Evolutionary conservation across 2,888 invertebrate genomes (phyloP).

Genomic region (Caenorhabditis zanzibari): DNA sequence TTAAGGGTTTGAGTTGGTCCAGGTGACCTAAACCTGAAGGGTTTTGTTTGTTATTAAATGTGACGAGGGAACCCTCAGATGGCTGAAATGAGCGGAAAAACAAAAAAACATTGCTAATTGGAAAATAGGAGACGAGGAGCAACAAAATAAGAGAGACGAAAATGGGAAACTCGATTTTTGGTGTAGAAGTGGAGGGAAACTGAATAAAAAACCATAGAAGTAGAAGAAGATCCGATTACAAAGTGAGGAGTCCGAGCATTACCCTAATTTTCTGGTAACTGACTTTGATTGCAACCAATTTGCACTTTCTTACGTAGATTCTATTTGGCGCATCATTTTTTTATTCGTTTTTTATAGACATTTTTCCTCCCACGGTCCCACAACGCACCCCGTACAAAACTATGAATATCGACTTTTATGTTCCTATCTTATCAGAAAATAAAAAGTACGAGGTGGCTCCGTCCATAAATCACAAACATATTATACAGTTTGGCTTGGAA

Average conservation of each 20-base stretch:
- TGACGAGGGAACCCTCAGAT: conserved; percentile 10
- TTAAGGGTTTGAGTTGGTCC: conserved; percentile 25
- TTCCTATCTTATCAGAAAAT: neutral
- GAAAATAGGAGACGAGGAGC: neutral
- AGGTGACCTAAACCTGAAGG: conserved; percentile 24
- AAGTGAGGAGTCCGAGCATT: conserved; percentile 2
- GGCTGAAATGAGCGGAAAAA: neutral
- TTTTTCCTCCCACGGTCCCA: neutral
- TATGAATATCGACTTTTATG: neutral
- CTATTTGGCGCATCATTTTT: neutral
- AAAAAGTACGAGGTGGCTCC: neutral
- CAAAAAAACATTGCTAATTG: conserved; percentile 8
- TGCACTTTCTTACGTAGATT: neutral
- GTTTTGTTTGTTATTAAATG: conserved; percentile 40
- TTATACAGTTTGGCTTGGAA: conserved; percentile 22
- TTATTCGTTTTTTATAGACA: neutral
- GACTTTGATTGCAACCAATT: neutral
- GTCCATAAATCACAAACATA: neutral
- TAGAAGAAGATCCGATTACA: conserved; percentile 48
- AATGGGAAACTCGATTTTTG: conserved; percentile 26
- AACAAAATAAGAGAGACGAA: conserved; percentile 4
- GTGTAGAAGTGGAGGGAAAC: conserved; percentile 22
- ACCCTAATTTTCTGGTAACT: neutral
- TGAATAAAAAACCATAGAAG: conserved; percentile 48
- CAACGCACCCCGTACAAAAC: neutral